phyloP scores from a whole-genome alignment of 2,113 vertebrate genomes.

The Sceloporus undulatus region DNA sequence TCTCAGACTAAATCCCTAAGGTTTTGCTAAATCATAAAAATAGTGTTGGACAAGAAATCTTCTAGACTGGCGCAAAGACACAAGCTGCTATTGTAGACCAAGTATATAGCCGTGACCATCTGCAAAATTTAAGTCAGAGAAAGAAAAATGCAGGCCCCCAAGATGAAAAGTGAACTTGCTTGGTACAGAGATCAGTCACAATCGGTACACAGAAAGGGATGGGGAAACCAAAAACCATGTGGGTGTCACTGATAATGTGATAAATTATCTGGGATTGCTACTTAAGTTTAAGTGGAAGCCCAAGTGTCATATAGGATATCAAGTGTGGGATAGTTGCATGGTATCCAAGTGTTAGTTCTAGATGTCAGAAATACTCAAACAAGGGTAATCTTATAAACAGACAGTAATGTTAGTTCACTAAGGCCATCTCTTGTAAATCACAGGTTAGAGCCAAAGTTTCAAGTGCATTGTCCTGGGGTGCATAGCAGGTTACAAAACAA shows the following conservation, averaged over 20 bases:
- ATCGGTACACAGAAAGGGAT: neutral
- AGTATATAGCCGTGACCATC: neutral
- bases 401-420: no score
- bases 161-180: neutral
- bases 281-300: neutral
- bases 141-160: neutral
- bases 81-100: neutral
- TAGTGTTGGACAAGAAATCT: neutral
- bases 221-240: no score
- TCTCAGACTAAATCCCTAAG: neutral
- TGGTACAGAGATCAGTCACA: neutral
- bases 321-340: no score
- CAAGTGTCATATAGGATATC: no score
- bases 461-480: no score
- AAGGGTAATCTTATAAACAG: no score
- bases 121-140: neutral
- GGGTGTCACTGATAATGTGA: neutral
- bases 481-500: no score
- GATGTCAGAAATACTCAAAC: no score
- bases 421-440: no score
- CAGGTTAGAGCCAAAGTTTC: no score
- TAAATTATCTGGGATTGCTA: neutral
- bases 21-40: constrained; percentile 16
- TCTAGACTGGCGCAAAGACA: neutral
- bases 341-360: no score